A percentile compares a stretch with the other conserved stretches of the same genome.
Conservation (phyloP, 2,113 vertebrate genomes). For the Sturnus vulgaris region DNA sequence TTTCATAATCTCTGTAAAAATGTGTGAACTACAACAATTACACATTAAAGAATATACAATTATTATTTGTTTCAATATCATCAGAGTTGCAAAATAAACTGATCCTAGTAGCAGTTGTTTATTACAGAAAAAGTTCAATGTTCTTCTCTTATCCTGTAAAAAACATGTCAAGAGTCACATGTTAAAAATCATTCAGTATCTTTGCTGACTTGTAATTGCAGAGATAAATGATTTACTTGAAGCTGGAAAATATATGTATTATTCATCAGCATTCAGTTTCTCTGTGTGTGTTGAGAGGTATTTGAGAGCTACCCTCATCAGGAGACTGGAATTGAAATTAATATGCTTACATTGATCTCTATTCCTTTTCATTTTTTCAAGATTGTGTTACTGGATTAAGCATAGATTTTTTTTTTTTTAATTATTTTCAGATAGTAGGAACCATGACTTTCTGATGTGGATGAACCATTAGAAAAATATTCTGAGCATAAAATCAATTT, state of each 20-base stretch:
- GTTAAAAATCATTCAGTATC: background rate
- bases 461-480: background rate
- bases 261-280: conserved; percentile 28
- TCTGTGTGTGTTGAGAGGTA: background rate
- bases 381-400: background rate
- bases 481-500: background rate
- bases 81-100: conserved; percentile 34
- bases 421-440: background rate
- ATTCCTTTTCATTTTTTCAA: background rate
- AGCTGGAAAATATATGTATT: conserved; percentile 9
- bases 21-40: background rate
- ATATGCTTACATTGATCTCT: background rate
- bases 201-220: conserved; percentile 29
- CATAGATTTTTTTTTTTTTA: background rate
- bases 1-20: background rate
- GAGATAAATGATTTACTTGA: conserved; percentile 14
- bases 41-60: background rate
- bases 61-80: background rate
- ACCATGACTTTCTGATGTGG: background rate
- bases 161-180: background rate
- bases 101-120: conserved; percentile 24
- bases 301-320: background rate
- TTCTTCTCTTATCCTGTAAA: background rate
- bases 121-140: background rate
- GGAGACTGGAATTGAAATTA: background rate